These are phyloP conservation scores for Morone chrysops DNA, from an alignment of 2,113 vertebrate species.

Conservation along the genomic window DNA sequence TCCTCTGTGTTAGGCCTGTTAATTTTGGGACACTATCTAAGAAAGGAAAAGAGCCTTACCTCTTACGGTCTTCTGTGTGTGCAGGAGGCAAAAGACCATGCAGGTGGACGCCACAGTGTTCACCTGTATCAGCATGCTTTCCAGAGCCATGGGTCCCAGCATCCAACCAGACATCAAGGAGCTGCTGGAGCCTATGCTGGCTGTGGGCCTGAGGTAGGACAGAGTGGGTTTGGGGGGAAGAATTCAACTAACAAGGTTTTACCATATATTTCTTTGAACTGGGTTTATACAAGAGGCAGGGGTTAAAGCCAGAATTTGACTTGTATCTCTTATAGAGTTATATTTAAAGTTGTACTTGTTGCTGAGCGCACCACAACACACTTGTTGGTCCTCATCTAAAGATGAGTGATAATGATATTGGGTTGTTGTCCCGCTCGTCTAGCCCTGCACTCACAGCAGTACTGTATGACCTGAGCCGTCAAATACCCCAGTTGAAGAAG, in stretches of 20 bases:
- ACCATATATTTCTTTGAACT: background rate
- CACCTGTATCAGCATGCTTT: conserved; percentile 98
- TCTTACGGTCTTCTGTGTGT: background rate
- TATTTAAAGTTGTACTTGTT: background rate
- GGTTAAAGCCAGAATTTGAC: background rate
- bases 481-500: conserved; percentile 98
- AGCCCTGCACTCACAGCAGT: conserved; percentile 97
- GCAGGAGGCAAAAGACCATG: conserved; percentile 95
- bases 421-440: background rate
- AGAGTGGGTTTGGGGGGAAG: background rate
- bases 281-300: background rate
- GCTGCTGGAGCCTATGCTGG: conserved; percentile 97
- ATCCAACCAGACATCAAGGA: conserved; percentile 99
- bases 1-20: background rate
- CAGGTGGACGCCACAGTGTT: conserved; percentile 99
- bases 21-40: background rate
- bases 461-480: conserved; percentile 96
- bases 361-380: background rate
- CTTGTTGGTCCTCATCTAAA: background rate
- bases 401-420: background rate
- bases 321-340: background rate
- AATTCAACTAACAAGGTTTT: background rate
- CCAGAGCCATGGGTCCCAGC: conserved; percentile 95
- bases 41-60: background rate
- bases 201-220: conserved; percentile 94